Percentiles rank a stretch among this genome's conserved stretches.
Evolutionary conservation across 2,113 vertebrate species (phyloP).

Genomic region (Phycodurus eques): DNA sequence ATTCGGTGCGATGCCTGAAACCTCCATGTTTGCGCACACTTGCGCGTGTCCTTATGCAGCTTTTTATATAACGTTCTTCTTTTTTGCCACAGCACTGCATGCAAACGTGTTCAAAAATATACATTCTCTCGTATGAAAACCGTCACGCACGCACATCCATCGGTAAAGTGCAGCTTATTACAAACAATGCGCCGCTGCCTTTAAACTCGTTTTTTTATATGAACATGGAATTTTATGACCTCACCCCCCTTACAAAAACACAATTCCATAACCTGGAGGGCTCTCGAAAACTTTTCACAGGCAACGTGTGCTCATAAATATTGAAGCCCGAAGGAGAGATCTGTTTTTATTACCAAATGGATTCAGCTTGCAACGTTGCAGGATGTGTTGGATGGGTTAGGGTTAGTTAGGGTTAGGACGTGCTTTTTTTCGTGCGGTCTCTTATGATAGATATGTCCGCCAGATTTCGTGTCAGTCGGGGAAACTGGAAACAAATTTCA

Average conservation of each 20-base stretch:
- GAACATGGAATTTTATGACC: constrained; percentile 21
- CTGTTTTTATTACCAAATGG: not conserved
- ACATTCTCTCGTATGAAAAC: too few relatives aligned
- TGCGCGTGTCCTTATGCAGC: constrained; percentile 14
- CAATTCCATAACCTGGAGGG: constrained; percentile 30
- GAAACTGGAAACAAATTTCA: too few relatives aligned
- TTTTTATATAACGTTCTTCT: constrained; percentile 67
- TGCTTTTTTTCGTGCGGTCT: too few relatives aligned
- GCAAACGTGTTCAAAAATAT: constrained; percentile 34
- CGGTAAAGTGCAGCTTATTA: constrained; percentile 36
- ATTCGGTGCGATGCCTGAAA: constrained; percentile 53
- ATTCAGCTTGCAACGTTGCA: not conserved
- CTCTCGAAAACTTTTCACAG: not conserved
- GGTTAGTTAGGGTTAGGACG: too few relatives aligned
- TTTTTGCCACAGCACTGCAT: constrained; percentile 45
- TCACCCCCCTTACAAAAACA: not conserved
- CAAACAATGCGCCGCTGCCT: not conserved
- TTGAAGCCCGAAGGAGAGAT: not conserved
- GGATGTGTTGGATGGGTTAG: too few relatives aligned
- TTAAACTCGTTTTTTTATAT: constrained; percentile 8
- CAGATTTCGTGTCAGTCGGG: too few relatives aligned
- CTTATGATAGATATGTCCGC: too few relatives aligned
- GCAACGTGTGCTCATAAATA: constrained; percentile 2
- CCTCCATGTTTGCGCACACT: not conserved
- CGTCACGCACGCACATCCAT: not conserved